phyloP scores from a whole-genome alignment of 2,113 vertebrate genomes.

The Centropristis striata region DNA sequence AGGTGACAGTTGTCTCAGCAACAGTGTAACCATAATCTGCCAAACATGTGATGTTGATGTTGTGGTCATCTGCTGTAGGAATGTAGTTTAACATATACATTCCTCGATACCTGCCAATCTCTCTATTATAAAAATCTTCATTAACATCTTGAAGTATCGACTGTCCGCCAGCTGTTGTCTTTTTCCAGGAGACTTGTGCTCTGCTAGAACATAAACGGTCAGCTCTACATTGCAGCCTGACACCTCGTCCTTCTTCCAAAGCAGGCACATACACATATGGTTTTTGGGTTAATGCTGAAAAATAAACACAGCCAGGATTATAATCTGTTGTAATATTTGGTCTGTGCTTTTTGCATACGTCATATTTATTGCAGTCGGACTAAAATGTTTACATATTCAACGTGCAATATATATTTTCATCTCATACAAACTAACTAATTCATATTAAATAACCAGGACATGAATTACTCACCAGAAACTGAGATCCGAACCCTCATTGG shows the following conservation, averaged over 20 bases:
- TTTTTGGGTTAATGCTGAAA: constrained; percentile 8
- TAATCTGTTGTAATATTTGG: too few species aligned
- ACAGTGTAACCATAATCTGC: background rate
- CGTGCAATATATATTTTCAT: too few species aligned
- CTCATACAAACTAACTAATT: background rate
- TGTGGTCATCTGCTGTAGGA: constrained; percentile 37
- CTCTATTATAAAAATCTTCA: too few species aligned
- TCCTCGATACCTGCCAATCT: too few species aligned
- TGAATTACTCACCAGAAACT: constrained; percentile 32
- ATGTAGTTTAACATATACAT: background rate
- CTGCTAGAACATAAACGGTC: rapidly evolving
- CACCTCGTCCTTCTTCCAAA: background rate
- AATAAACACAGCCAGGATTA: background rate
- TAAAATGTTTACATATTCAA: too few species aligned
- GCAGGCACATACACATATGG: rapidly evolving
- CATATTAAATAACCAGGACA: background rate
- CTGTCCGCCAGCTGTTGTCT: background rate
- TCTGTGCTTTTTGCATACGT: too few species aligned
- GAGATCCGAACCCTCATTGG: constrained; percentile 16
- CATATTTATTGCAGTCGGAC: too few species aligned
- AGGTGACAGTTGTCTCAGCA: constrained; percentile 18
- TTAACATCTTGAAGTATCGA: too few species aligned
- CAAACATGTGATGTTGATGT: constrained; percentile 44
- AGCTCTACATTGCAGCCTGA: rapidly evolving
- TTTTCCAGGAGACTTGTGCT: background rate